Base-by-base conservation (phyloP, 2,888 invertebrate genomes). In the Octodonta nipae region DNA sequence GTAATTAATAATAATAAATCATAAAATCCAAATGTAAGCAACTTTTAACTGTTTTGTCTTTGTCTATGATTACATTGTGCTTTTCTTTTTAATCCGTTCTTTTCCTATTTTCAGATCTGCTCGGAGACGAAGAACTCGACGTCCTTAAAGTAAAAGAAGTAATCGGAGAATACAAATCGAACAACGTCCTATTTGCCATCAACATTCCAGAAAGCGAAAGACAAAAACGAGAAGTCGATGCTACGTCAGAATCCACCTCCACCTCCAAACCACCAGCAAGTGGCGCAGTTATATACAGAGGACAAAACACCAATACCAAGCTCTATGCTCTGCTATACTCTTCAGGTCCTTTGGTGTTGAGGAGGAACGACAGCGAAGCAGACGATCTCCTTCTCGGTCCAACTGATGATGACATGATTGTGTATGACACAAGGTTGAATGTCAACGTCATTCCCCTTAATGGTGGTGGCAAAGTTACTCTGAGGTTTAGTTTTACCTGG, bases 401-500 rank as follows among this genome's bases (percentile, higher is more conserved):
- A 4, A 49, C 49, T 15, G 36, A 40, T 5, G 36, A 44, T 8
- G 44, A 44, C 22, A 43, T 52, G 42, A 49, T 50, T 4, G 49
- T 44, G 3, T 48, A 51, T 5, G 50, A 52, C 26, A 51, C 45
- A 5, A 40, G 55, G 13, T 42, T 63, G 15, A 56, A 55, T 34
- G 54, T 55, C 3, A 51, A 49, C 11, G 50, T 58, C 24, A 51
- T 58, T 29, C 52, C 51, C 2, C 35, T 54, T 2, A 51, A 46
- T 22, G 50, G 51, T 15, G 49, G 46, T n/a, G 45, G 41, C 5
- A 58, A 59, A 43, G 47, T 60, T 3, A 50, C 46, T 6, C 40
- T 62, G 20, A 41, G 57, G 22, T 62, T 62, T 32, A 51, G 48
- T 38, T 60, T 61, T 44, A 37, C 51, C 4, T 51, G 49, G 47